These are phyloP conservation scores for Bucco capensis DNA, from an alignment of 2,113 vertebrate species.

Conservation along the genomic window DNA sequence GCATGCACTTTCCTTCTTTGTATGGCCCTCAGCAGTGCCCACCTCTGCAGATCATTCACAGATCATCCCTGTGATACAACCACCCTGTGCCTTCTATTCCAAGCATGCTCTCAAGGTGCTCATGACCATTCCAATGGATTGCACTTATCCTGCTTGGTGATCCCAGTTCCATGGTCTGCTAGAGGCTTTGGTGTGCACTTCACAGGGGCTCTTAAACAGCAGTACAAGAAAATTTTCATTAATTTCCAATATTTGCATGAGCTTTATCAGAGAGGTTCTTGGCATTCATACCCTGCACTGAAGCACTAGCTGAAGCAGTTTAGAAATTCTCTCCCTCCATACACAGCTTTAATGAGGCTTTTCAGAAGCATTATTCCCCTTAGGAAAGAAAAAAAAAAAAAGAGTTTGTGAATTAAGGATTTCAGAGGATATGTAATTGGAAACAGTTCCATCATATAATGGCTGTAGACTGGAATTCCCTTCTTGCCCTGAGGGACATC, in stretches of 20 bases:
- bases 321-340: neutral
- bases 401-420: neutral
- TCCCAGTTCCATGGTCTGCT: neutral
- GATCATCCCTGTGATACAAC: neutral
- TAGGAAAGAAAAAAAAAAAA: neutral
- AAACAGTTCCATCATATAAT: constrained; percentile 18
- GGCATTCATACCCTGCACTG: neutral
- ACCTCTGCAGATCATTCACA: neutral
- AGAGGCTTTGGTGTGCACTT: neutral
- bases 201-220: neutral
- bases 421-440: constrained; percentile 5
- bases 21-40: neutral
- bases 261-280: neutral
- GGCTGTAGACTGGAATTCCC: neutral
- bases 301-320: neutral
- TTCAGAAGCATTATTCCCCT: neutral
- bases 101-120: neutral
- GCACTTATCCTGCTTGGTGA: neutral
- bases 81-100: neutral
- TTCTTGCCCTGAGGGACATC: neutral
- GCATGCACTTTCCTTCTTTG: neutral
- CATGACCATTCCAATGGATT: neutral
- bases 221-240: neutral
- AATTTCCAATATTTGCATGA: neutral
- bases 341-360: neutral